Base-by-base conservation (phyloP, 1,140 invertebrate genomes). In the Apis dorsata region DNA sequence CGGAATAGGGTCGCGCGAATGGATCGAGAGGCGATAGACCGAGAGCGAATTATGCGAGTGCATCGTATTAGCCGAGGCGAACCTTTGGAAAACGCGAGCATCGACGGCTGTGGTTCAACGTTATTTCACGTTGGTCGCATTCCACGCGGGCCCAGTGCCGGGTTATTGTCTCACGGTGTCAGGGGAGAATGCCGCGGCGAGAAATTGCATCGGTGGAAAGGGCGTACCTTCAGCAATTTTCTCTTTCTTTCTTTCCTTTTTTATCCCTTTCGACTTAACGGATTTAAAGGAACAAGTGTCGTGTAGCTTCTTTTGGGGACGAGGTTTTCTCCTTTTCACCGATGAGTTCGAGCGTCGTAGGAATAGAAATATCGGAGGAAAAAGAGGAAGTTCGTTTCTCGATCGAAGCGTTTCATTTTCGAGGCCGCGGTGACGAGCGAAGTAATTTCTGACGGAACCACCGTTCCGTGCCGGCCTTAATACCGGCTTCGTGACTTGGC, bases 101-200 rank as follows among this genome's bases (percentile, higher is more conserved):
- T 82, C 71, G 70, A 80, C 57, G 63, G 75, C 71, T 57, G 69
- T 13, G 80, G 57, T 69, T 79, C 85, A 15, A 34, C 49, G 85
- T 87, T 87, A 83, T 83, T 83, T 86, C 85, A 83, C 76, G 72
- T 74, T 60, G 69, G 72, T 76, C 69, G 85, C 85, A 66, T 86
- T 80, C 72, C 72, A 49, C 24, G 71, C 71, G 74, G 49, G 62
- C 62, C 77, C 81, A 55, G 63, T 74, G 49, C 53, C 76, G 79
- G 63, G 59, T 87, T 86, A 83, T 87, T 81, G 65, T 86, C 76
- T 81, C 60, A 74, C 71, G 82, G 59, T 86, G 76, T 86, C 74
- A 74, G 51, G 73, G 19, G 74, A 72, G 73, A 77, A 77, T 60
- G 80, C 73, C 34, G 19, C 72, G 28, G 24, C 63, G 51, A 75